phyloP scores from a whole-genome alignment of 2,113 vertebrate genomes.

The Crotalus helleri region DNA sequence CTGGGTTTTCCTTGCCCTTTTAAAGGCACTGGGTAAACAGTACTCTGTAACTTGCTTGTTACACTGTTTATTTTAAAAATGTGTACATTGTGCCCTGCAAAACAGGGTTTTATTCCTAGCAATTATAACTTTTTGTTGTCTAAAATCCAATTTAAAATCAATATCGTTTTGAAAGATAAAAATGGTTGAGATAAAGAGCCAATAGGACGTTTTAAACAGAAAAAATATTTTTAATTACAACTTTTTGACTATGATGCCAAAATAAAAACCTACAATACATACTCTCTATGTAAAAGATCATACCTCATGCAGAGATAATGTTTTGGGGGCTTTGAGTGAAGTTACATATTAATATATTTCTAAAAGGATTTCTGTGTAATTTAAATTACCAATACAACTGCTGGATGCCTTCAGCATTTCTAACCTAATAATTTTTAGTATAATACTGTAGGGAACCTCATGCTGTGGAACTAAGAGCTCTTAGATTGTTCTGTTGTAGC shows the following conservation, averaged over 20 bases:
- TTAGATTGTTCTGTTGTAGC: slow-evolving; percentile 54
- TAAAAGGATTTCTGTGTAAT: slow-evolving; percentile 50
- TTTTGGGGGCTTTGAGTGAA: slow-evolving; percentile 54
- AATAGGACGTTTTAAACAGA: not conserved
- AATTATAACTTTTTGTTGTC: slow-evolving; percentile 32
- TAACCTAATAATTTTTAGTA: slow-evolving; percentile 61
- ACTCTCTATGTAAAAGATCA: slow-evolving; percentile 36
- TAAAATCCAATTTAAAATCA: slow-evolving; percentile 29
- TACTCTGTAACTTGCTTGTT: not conserved
- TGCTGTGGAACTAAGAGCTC: slow-evolving; percentile 60
- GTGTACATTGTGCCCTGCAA: not conserved
- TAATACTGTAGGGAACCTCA: slow-evolving; percentile 55
- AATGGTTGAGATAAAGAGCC: not conserved
- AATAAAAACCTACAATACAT: slow-evolving; percentile 30
- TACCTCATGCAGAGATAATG: slow-evolving; percentile 50
- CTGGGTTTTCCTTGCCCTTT: not conserved
- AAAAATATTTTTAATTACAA: slow-evolving; percentile 8
- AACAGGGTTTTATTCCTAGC: not conserved
- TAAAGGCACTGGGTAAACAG: not conserved
- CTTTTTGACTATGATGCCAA: slow-evolving; percentile 20
- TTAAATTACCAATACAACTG: slow-evolving; percentile 37
- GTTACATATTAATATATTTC: slow-evolving; percentile 53
- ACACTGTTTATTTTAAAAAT: not conserved
- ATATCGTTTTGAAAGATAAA: not conserved
- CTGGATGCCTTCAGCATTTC: slow-evolving; percentile 41